phyloP scores from a whole-genome alignment of 35 echinoderm and acorn worm species.

The Ophioderma brevispina region DNA sequence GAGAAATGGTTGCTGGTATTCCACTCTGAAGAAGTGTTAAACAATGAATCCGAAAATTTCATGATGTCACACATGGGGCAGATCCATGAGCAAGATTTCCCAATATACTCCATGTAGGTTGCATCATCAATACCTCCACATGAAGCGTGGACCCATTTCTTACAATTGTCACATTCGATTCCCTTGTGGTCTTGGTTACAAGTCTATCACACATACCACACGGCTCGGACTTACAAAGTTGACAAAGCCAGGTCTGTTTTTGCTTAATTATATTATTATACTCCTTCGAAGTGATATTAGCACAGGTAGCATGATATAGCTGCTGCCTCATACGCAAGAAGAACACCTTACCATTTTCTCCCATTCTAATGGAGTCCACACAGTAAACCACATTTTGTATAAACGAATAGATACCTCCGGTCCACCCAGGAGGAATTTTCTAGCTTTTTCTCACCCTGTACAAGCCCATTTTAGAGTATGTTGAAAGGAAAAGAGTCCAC shows the following conservation, averaged over 20 bases:
- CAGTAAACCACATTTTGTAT: no score
- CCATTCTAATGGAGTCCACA: no score
- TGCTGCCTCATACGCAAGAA: no score
- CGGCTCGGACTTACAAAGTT: background rate
- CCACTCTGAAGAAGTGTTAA: background rate
- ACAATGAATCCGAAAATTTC: slow-evolving; percentile 10
- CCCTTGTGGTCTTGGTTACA: background rate
- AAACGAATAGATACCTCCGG: no score
- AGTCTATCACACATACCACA: slow-evolving; percentile 14
- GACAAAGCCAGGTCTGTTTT: background rate
- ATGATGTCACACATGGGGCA: slow-evolving; percentile 21
- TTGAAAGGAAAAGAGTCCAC: no score
- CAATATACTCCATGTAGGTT: background rate
- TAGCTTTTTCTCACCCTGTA: no score
- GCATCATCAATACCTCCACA: slow-evolving; percentile 11
- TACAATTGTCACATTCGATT: slow-evolving; percentile 1
- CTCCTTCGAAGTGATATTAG: background rate
- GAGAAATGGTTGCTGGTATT: background rate
- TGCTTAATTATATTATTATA: background rate
- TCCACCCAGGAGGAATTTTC: no score
- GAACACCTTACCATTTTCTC: no score
- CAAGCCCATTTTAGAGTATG: no score
- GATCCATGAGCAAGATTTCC: background rate
- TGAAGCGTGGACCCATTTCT: background rate
- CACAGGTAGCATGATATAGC: background rate